Conservation (phyloP, 2,797 vertebrate genomes). For the Bufotes viridis region DNA sequence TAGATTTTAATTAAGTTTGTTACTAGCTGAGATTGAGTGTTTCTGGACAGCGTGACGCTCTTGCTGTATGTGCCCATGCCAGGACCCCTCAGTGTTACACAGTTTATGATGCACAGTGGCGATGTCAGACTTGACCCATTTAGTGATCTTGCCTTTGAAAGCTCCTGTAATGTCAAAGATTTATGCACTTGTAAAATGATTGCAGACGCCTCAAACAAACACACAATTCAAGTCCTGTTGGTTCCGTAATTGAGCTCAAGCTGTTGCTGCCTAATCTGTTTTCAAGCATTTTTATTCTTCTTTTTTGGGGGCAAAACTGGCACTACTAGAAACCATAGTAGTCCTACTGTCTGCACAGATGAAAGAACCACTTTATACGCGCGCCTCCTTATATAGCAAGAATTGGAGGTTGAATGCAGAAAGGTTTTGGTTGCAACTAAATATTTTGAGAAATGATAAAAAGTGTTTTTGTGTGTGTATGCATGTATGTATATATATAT, state of each 20-base stretch:
- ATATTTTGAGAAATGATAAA: no score
- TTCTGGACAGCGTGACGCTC: conserved; percentile 53
- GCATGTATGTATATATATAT: no score
- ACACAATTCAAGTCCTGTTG: conserved; percentile 50
- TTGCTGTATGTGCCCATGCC: conserved; percentile 52
- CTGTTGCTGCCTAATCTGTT: conserved; percentile 51
- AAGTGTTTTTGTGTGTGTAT: background rate
- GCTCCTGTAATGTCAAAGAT: conserved; percentile 52
- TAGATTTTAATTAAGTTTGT: conserved; percentile 50
- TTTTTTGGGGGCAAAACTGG: conserved; percentile 35
- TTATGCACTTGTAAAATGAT: conserved; percentile 58
- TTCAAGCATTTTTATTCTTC: conserved; percentile 48
- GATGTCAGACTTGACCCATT: conserved; percentile 52
- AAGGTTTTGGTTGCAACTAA: background rate
- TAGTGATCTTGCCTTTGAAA: conserved; percentile 47
- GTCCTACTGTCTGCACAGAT: background rate
- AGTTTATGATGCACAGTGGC: conserved; percentile 38
- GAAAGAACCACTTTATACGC: background rate
- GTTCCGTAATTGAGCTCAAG: conserved; percentile 60
- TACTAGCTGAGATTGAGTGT: conserved; percentile 34
- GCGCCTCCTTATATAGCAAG: background rate
- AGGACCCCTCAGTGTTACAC: conserved; percentile 45
- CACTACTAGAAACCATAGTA: background rate
- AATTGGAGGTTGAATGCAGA: background rate
- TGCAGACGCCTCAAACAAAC: conserved; percentile 40